phyloP scores from a whole-genome alignment of 1,140 invertebrate genomes.

The Drosophila baimaii region DNA sequence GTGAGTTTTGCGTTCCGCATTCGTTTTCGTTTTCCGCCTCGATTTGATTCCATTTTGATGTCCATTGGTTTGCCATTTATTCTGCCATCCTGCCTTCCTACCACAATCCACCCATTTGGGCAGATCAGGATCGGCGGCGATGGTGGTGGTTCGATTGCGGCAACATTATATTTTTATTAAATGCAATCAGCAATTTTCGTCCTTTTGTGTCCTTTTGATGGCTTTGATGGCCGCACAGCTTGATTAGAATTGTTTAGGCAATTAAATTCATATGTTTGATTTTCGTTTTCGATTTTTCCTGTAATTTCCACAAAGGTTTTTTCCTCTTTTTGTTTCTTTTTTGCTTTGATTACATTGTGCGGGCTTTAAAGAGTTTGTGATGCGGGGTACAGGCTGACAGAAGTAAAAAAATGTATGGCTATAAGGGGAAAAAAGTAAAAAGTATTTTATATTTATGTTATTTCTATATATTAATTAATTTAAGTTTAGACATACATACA shows the following conservation, averaged over 20 bases:
- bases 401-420: neutral
- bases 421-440: neutral
- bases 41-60: conserved; percentile 58
- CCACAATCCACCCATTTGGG: conserved; percentile 4
- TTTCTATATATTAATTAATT: neutral
- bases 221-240: conserved; percentile 41
- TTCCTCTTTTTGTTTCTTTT: conserved; percentile 1
- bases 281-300: conserved; percentile 59
- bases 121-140: conserved; percentile 19
- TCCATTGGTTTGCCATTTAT: conserved; percentile 47
- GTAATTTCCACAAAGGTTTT: conserved; percentile 27
- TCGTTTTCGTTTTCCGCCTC: conserved; percentile 51
- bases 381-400: conserved; percentile 8
- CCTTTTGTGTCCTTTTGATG: conserved; percentile 55
- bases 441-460: neutral
- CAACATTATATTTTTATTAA: conserved; percentile 55
- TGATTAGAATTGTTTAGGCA: conserved; percentile 74
- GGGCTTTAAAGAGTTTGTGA: conserved; percentile 12
- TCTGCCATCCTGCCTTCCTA: no score
- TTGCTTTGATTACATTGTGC: conserved; percentile 20
- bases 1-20: conserved; percentile 58
- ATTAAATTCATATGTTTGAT: conserved; percentile 75
- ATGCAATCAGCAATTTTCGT: conserved; percentile 62
- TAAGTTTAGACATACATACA: no score
- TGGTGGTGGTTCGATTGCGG: conserved; percentile 37